phyloP scores from a whole-genome alignment of 2,888 invertebrate genomes.

The Cephus rjabovi region DNA sequence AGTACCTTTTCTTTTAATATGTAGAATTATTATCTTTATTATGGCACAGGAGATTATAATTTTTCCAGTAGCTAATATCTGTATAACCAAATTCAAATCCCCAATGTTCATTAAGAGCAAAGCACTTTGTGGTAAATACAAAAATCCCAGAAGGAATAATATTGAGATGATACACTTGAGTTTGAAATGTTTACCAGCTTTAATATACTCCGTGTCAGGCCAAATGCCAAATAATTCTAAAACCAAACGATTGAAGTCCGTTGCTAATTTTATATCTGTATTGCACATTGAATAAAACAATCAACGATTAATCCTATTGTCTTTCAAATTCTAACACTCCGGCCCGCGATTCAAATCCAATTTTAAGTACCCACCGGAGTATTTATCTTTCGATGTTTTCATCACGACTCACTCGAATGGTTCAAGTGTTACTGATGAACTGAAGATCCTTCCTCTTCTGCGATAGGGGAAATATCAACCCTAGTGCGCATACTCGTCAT shows the following conservation, averaged over 20 bases:
- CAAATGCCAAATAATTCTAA: slow-evolving; percentile 13
- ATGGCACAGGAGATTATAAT: background rate
- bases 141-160: background rate
- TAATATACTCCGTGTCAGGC: slow-evolving; percentile 4
- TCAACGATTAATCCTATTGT: too few relatives aligned
- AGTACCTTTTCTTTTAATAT: slow-evolving; percentile 33
- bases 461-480: too few relatives aligned
- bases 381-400: background rate
- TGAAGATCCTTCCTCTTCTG: too few relatives aligned
- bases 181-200: background rate
- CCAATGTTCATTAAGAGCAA: background rate
- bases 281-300: too few relatives aligned
- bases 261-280: slow-evolving; percentile 29
- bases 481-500: too few relatives aligned
- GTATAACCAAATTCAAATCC: slow-evolving; percentile 26
- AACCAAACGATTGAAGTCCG: background rate
- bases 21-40: background rate
- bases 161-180: background rate
- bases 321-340: background rate
- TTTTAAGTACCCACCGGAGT: slow-evolving; percentile 1
- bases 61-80: background rate
- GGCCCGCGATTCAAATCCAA: background rate
- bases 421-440: too few relatives aligned
- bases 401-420: background rate
- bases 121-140: background rate